These are phyloP conservation scores for Oxytorus armatus DNA, from an alignment of 2,888 invertebrate species.

Conservation along the genomic window DNA sequence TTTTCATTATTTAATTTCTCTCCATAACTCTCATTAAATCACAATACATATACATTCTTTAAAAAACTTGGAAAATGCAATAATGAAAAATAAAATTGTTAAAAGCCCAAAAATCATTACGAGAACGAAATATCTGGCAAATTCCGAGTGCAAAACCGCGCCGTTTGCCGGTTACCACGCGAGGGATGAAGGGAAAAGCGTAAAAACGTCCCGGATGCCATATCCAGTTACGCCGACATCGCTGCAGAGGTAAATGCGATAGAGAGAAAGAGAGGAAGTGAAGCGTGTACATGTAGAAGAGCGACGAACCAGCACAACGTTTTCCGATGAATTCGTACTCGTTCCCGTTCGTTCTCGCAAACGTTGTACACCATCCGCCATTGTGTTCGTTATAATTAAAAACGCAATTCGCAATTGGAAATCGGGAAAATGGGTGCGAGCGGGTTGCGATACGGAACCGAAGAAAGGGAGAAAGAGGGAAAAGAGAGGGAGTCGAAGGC, in stretches of 20 bases:
- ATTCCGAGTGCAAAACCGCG: conserved; percentile 76
- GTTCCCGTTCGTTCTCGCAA: conserved; percentile 41
- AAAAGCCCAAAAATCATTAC: conserved; percentile 69
- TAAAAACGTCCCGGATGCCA: conserved; percentile 78
- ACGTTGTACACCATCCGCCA: conserved; percentile 76
- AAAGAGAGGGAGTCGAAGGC: conserved; percentile 83
- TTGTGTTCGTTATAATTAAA: conserved; percentile 85
- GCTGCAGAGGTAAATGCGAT: not conserved
- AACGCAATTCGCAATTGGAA: conserved; percentile 85
- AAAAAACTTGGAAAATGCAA: no score
- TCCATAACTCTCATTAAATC: no score
- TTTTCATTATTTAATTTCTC: no score
- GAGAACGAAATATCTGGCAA: conserved; percentile 81
- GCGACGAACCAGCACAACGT: conserved; percentile 57
- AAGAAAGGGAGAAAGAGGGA: conserved; percentile 79
- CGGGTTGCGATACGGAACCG: conserved; percentile 44
- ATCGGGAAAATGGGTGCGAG: conserved; percentile 84
- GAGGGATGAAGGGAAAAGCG: conserved; percentile 15
- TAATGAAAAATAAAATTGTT: no score
- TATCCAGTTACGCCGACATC: conserved; percentile 74
- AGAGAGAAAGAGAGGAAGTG: conserved; percentile 65
- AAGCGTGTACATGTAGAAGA: conserved; percentile 42
- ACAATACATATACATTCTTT: no score
- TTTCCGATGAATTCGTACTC: conserved; percentile 55
- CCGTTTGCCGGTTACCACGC: conserved; percentile 53